Evolutionary conservation across 1,140 invertebrate species (phyloP), one percentile per base, ranked within the genome.

Genomic region (Drosophila nebulosa): DNA sequence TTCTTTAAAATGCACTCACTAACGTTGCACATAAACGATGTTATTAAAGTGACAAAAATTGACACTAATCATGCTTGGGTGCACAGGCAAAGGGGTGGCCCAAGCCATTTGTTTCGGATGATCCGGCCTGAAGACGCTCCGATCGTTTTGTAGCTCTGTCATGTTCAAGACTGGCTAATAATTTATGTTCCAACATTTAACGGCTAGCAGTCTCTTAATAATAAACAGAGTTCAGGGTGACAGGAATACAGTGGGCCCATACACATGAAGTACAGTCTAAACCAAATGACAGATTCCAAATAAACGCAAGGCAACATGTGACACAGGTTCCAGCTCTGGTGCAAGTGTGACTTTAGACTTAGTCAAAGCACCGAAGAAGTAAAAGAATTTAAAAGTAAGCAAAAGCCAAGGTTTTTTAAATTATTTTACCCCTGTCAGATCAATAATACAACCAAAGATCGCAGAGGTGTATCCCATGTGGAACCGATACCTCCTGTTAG

Each of bases 1-100:
- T 88, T 62, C 64, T 78, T 75, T 84, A 30, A 30, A 30, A 78
- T 86, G 81, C 83, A 85, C 57, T 69, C 76, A 16, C 50, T 51
- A 51, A 56, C 30, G 69, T 59, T 61, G 42, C 68, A 66, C 76
- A 79, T 85, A 79, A 88, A 78, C 68, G 78, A 74, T 64, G 64
- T 71, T 69, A 83, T 88, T 88, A 88, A 88, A 88, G 65, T 88
- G 83, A 86, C 83, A 86, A 83, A 88, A 86, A 86, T 78, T 88
- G 83, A 88, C 83, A 86, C 83, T 86, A 86, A 86, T 88, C 83
- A 86, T 86, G 83, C 83, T 88, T 39, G 64, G 55, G 46, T 78
- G 14, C 78, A 63, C 78, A 80, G 65, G 63, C 67, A 55, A 69
- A 85, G 71, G 81, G 81, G 74, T 81, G 83, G 81, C 74, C 74